phyloP scores from a whole-genome alignment of 2,113 vertebrate species.

The Charina bottae region DNA sequence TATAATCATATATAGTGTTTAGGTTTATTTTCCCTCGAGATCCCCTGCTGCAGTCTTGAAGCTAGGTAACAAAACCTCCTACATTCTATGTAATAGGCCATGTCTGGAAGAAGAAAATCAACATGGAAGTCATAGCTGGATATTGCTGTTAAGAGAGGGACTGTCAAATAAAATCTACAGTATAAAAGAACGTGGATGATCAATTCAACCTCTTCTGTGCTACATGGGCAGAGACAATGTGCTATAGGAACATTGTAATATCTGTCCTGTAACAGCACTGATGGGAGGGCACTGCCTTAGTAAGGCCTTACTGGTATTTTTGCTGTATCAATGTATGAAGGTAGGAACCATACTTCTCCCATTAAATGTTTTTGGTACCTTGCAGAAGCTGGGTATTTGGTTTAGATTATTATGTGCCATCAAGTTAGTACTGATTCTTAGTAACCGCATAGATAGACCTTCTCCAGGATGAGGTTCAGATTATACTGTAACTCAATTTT shows the following conservation, averaged over 20 bases:
- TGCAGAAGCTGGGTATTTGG: not conserved
- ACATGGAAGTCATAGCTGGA: too few relatives aligned
- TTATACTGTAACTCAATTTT: not conserved
- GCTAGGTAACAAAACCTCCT: too few relatives aligned
- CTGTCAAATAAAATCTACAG: too few relatives aligned
- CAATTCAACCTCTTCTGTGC: too few relatives aligned
- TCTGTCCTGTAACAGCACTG: too few relatives aligned
- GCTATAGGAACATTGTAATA: too few relatives aligned
- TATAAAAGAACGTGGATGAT: too few relatives aligned
- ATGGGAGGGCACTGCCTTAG: too few relatives aligned
- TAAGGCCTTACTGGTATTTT: not conserved
- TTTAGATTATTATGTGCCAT: not conserved
- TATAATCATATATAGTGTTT: not conserved
- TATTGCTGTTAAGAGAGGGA: too few relatives aligned
- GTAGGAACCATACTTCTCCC: not conserved
- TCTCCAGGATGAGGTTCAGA: not conserved
- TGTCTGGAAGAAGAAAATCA: too few relatives aligned
- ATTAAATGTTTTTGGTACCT: not conserved
- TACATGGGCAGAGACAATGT: too few relatives aligned
- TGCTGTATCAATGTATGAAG: not conserved
- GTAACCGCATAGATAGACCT: not conserved
- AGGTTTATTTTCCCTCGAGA: not conserved
- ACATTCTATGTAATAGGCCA: too few relatives aligned
- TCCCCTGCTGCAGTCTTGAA: not conserved
- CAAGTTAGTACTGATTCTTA: not conserved